These are phyloP conservation scores for Cotesia glomerata DNA, from an alignment of 1,140 invertebrate genomes.

Conservation along the genomic window DNA sequence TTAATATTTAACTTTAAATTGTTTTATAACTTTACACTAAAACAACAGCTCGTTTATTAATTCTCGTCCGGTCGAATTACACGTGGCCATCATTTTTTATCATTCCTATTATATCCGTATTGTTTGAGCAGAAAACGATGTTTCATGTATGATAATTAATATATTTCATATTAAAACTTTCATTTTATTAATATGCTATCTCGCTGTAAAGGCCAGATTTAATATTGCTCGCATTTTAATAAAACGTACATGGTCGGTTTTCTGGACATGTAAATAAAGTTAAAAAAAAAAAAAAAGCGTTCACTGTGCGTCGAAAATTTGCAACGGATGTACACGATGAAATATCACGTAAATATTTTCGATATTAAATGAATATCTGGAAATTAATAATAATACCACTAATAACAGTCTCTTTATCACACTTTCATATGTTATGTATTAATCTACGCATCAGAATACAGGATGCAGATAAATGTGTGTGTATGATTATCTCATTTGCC, in stretches of 20 bases:
- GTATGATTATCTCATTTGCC: not conserved
- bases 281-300: not conserved
- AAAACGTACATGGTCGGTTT: constrained; percentile 24
- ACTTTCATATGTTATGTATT: constrained; percentile 4
- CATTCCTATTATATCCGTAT: too few relatives aligned
- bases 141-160: too few relatives aligned
- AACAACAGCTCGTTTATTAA: too few relatives aligned
- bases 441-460: not conserved
- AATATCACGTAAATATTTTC: constrained; percentile 20
- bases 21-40: too few relatives aligned
- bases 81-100: too few relatives aligned
- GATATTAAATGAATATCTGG: constrained; percentile 26
- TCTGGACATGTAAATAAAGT: constrained; percentile 30
- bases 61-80: too few relatives aligned
- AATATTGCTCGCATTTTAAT: constrained; percentile 32
- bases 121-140: too few relatives aligned
- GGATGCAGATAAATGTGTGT: not conserved
- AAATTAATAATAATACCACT: constrained; percentile 31
- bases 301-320: not conserved
- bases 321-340: not conserved
- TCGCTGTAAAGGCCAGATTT: constrained; percentile 24
- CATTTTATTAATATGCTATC: not conserved
- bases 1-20: not conserved
- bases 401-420: constrained; percentile 4
- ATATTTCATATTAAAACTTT: not conserved